These are phyloP conservation scores for Syncerus caffer DNA, from an alignment of 2,797 vertebrate genomes.

Conservation along the genomic window DNA sequence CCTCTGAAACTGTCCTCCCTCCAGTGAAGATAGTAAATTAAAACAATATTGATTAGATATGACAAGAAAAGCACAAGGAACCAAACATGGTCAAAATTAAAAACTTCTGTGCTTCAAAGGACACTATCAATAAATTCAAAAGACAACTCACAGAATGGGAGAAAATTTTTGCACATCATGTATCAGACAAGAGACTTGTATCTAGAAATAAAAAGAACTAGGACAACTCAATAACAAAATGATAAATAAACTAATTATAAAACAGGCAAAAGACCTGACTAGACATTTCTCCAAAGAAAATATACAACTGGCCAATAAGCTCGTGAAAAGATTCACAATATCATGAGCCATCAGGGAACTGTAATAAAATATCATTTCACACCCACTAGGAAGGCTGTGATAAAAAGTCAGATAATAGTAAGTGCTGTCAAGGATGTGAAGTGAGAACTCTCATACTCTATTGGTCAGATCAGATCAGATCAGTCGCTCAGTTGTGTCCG, in stretches of 20 bases:
- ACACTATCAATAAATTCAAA: neutral
- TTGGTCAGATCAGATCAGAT: neutral
- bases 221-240: neutral
- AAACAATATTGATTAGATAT: neutral
- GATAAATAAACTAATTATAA: neutral
- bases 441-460: neutral
- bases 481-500: no score
- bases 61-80: neutral
- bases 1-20: neutral
- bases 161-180: neutral
- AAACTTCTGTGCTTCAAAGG: neutral
- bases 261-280: neutral
- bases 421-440: neutral
- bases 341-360: neutral
- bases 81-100: conserved; percentile 1
- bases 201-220: conserved; percentile 2
- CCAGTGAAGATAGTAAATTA: neutral
- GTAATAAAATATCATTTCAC: neutral
- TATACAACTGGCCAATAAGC: neutral
- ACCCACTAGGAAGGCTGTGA: neutral
- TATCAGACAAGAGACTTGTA: neutral
- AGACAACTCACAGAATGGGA: neutral
- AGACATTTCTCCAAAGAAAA: conserved; percentile 3
- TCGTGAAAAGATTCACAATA: neutral
- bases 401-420: neutral